Evolutionary conservation across 2,888 invertebrate genomes (phyloP), one percentile per base, ranked within the genome.

Genomic region (Helicoverpa assulta): DNA sequence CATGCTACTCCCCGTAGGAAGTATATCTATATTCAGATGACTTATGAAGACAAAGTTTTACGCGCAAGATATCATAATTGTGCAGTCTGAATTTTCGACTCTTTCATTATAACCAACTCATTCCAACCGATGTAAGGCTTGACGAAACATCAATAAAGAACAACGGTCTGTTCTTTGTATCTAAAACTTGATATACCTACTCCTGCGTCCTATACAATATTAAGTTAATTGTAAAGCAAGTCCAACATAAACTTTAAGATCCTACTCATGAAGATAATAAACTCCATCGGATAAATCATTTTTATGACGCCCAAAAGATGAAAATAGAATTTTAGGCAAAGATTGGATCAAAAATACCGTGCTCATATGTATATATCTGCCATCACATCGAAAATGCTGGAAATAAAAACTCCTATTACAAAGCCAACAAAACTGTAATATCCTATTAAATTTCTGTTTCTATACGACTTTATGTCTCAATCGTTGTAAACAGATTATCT

Each of bases 41-140:
- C 37, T 37, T 37, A 37, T 10, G 2, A 7, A 37, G 37, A 37
- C 7, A 37, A 37, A 10, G 37, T 2, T 37, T 37, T 18, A 21
- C 6, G 12, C 8, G 26, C 3, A 26, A 12, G 16, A 47, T 16
- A 37, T 37, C 19, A 29, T 7, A 29, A 29, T 29, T 29, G 7
- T 29, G 29, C 29, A 29, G 21, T 21, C 21, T 21, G 21, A 21
- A 21, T 21, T 1, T 21, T 21, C 21, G 21, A 21, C 21, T 21
- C 21, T 29, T 5, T 29, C 29, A 29, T 29, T 50, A 6, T 47
- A 16, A 47, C 18, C 18, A 51, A 19, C 58, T 18, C 10, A 57
- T 68, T 68, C 37, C 76, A 69, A 68, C 76, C 69, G 57, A 71
- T 54, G 58, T 21, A 53, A 71, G 74, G 16, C n/a, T 53, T 57